These are phyloP conservation scores for Ceratothoa steindachneri DNA, from an alignment of 2,888 invertebrate species.

Conservation along the genomic window DNA sequence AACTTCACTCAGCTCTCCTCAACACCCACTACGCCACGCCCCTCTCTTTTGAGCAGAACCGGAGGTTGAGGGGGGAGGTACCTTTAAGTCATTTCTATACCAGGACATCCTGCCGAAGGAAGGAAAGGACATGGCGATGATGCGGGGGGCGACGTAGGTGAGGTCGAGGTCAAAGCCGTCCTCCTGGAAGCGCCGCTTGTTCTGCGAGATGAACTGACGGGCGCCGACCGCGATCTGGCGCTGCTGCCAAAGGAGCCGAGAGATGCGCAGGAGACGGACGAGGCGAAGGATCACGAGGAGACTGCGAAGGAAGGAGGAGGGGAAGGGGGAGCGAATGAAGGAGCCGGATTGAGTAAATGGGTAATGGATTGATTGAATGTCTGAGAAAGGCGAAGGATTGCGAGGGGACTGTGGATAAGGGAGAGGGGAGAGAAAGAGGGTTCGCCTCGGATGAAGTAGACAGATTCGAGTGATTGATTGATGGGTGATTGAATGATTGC, in stretches of 20 bases:
- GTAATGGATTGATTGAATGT: no score
- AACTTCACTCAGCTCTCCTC: no score
- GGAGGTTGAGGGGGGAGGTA: no score
- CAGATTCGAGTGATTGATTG: no score
- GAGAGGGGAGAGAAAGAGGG: no score
- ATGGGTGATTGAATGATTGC: no score
- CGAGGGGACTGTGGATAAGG: no score
- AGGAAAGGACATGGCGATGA: slow-evolving; percentile 58
- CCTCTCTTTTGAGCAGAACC: no score
- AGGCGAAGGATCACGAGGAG: slow-evolving; percentile 52
- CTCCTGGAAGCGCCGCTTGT: slow-evolving; percentile 54
- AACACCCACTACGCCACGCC: no score
- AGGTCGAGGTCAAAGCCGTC: slow-evolving; percentile 58
- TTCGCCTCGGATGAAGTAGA: no score
- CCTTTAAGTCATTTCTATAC: slow-evolving; percentile 57
- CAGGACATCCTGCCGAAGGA: slow-evolving; percentile 56
- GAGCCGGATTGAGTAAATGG: no score
- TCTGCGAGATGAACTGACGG: slow-evolving; percentile 56
- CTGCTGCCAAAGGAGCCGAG: slow-evolving; percentile 53
- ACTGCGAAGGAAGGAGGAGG: slow-evolving; percentile 46
- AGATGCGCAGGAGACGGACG: slow-evolving; percentile 53
- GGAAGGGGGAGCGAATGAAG: neutral
- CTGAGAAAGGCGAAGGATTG: no score
- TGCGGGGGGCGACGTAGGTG: slow-evolving; percentile 56
- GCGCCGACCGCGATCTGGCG: slow-evolving; percentile 52